Base-by-base conservation (phyloP, 2,797 vertebrate genomes). In the Dermochelys coriacea region DNA sequence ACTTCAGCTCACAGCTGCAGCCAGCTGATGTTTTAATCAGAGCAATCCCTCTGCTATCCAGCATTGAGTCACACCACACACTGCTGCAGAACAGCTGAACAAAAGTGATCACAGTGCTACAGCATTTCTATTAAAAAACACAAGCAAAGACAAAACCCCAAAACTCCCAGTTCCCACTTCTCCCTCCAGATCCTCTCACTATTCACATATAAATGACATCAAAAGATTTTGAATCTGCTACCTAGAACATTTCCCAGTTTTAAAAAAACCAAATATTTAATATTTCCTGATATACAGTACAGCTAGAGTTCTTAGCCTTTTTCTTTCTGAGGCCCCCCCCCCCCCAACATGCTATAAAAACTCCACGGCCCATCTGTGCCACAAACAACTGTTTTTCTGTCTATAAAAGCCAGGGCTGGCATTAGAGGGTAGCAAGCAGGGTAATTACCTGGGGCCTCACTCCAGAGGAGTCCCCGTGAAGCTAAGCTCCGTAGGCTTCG, bases 131-230 rank as follows among this genome's bases (percentile, higher is more conserved):
- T n/a, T n/a, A n/a, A n/a, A n/a, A n/a, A n/a, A n/a, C 18, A 37
- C 2, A 0, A 0, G 8, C 8, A 45, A 61, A 37, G 41, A n/a
- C 49, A 78, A 61, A 86, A 31, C 12, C 64, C 34, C 14, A 61
- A n/a, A 78, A n/a, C 9, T 19, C 41, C 11, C 14, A 49, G 2
- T 61, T 91, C 57, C 52, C 59, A 41, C 45, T 27, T 31, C 74
- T 77, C 12, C 25, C 41, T 27, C 45, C 27, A 49, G 74, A 77
- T 77, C 23, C 27, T 49, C 68, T 71, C 45, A 16, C 74, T 77
- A 47, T 77, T 77, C 74, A 47, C 45, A 29, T 31, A 49, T 23
- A 41, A 71, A 41, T 71, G 37, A 19, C 15, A n/a, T 64, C 19
- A 71, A 71, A 12, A 9, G 10, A 71, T 71, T 41, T 71, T 25